Conservation (phyloP, 2,113 vertebrate genomes). For the Gallinago jamesoni region DNA sequence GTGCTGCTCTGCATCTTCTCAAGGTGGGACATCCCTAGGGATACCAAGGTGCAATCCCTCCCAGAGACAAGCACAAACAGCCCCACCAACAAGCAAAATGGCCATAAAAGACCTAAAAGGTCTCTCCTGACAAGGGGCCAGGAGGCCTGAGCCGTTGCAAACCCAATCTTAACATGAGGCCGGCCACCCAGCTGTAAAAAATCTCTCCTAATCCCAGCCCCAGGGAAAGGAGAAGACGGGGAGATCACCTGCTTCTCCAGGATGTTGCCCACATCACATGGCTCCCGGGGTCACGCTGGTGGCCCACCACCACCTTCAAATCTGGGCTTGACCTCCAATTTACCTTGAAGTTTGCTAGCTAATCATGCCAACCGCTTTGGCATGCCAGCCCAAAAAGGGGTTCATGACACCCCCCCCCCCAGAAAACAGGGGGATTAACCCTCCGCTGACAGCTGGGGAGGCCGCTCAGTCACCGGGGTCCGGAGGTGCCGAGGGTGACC, state of each 20-base stretch:
- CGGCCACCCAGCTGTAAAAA: slow-evolving; percentile 43
- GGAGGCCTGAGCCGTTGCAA: neutral
- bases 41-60: neutral
- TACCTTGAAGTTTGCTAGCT: slow-evolving; percentile 24
- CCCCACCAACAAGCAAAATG: neutral
- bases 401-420: neutral
- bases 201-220: slow-evolving; percentile 55
- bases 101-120: neutral
- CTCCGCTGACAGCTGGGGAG: accelerated
- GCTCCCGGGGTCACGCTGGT: neutral
- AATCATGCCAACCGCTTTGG: neutral
- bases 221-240: slow-evolving; percentile 17
- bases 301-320: slow-evolving; percentile 33
- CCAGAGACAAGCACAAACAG: neutral
- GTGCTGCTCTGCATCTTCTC: neutral
- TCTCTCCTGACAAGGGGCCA: neutral
- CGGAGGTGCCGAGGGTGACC: accelerated
- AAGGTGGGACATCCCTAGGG: neutral
- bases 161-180: neutral
- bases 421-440: neutral
- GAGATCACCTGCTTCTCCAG: slow-evolving; percentile 32
- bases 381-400: neutral
- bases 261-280: slow-evolving; percentile 3
- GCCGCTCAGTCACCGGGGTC: neutral
- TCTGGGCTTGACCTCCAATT: slow-evolving; percentile 61